Evolutionary conservation across 2,113 vertebrate genomes (phyloP).

Genomic region (Phoxinus phoxinus): DNA sequence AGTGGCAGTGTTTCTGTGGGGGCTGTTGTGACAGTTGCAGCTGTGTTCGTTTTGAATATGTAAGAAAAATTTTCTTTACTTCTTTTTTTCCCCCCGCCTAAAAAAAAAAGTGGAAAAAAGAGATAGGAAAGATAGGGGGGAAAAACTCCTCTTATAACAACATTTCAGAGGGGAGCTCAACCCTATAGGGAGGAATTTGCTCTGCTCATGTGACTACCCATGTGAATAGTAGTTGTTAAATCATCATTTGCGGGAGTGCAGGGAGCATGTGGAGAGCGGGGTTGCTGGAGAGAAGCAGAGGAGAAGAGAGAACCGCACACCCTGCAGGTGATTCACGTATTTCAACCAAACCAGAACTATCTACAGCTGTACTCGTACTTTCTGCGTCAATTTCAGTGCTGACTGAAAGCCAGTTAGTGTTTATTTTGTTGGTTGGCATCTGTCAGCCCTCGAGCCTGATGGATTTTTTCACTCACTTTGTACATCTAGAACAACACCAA

Average conservation of each 20-base stretch:
- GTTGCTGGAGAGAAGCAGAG: conserved; percentile 14
- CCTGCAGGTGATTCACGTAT: conserved; percentile 41
- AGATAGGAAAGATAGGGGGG: background rate
- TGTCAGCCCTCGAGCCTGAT: conserved; percentile 17
- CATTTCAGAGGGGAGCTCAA: conserved; percentile 57
- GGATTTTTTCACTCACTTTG: conserved; percentile 25
- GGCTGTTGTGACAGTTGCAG: conserved; percentile 39
- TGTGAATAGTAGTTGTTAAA: conserved; percentile 66
- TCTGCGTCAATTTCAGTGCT: conserved; percentile 12
- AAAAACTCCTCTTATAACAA: conserved; percentile 56
- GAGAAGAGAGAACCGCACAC: conserved; percentile 24
- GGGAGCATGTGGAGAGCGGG: conserved; percentile 53
- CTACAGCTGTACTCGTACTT: conserved; percentile 57
- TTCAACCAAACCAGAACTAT: conserved; percentile 56
- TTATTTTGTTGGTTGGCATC: conserved; percentile 28
- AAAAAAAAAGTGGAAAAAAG: conserved; percentile 18
- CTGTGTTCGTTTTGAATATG: conserved; percentile 44
- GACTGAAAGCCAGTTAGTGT: conserved; percentile 22
- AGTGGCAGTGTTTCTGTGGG: conserved; percentile 42
- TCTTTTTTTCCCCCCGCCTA: conserved; percentile 37
- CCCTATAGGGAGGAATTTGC: conserved; percentile 62
- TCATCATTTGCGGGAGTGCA: conserved; percentile 61
- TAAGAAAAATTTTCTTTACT: conserved; percentile 53
- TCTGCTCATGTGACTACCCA: conserved; percentile 63
- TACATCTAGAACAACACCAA: conserved; percentile 1